phyloP scores from a whole-genome alignment of 1,140 invertebrate genomes.

The Drosophila murphyi region DNA sequence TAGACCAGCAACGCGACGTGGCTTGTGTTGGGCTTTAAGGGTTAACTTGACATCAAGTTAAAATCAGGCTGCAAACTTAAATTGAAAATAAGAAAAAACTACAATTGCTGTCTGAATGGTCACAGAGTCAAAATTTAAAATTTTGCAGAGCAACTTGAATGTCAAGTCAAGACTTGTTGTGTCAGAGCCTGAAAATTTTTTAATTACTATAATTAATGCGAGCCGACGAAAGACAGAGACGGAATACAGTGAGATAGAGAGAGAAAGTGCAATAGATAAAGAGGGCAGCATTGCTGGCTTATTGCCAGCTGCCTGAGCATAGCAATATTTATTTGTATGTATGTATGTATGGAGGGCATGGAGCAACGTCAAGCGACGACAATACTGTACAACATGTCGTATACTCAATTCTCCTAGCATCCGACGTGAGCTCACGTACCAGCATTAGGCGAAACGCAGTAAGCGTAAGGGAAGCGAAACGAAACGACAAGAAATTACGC shows the following conservation, averaged over 20 bases:
- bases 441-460: constrained; percentile 4
- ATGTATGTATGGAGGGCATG: not conserved
- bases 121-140: constrained; percentile 46
- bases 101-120: constrained; percentile 30
- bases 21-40: constrained; percentile 58
- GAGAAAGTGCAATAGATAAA: not conserved
- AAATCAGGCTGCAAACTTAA: constrained; percentile 18
- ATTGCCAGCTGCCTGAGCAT: constrained; percentile 26
- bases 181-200: constrained; percentile 61
- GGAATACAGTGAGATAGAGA: not conserved
- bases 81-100: constrained; percentile 3
- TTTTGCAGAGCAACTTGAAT: constrained; percentile 30
- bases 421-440: constrained; percentile 45
- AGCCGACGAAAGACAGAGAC: not conserved
- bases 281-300: constrained; percentile 18
- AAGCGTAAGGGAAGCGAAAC: not conserved
- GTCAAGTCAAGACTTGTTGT: constrained; percentile 24
- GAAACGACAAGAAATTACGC: constrained; percentile 4
- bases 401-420: constrained; percentile 44
- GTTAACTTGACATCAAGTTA: constrained; percentile 71
- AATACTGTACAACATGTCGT: constrained; percentile 47
- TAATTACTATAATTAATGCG: constrained; percentile 78
- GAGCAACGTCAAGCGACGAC: constrained; percentile 24
- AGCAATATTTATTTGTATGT: not conserved
- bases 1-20: constrained; percentile 18